Evolutionary conservation across 2,888 invertebrate species (phyloP).

Genomic region (Balanococcus diminutus): DNA sequence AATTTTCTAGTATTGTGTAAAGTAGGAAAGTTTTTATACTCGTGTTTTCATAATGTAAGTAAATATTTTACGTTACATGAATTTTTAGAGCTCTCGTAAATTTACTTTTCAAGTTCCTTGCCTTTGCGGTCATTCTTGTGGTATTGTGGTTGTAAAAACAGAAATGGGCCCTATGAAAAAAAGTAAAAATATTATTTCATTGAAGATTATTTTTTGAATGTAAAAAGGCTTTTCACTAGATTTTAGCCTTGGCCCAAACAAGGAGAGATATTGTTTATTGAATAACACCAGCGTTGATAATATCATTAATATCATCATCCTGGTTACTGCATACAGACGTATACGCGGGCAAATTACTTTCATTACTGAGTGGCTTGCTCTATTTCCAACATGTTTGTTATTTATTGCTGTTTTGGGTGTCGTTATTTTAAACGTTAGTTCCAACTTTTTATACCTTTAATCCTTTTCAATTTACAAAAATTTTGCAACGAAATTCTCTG

Average conservation of each 20-base stretch:
- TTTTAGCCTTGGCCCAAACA: neutral
- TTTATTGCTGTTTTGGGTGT: slow-evolving; percentile 26
- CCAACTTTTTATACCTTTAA: slow-evolving; percentile 38
- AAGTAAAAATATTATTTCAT: neutral
- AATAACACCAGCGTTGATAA: neutral
- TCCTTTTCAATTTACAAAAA: slow-evolving; percentile 40
- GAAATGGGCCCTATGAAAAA: neutral
- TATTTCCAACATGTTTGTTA: slow-evolving; percentile 35
- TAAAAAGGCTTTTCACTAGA: neutral
- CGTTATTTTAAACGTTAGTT: slow-evolving; percentile 40
- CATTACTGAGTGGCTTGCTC: slow-evolving; percentile 32
- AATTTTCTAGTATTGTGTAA: neutral
- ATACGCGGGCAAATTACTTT: neutral
- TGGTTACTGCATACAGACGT: slow-evolving; percentile 14
- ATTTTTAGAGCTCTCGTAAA: neutral
- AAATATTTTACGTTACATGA: neutral
- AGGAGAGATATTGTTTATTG: neutral
- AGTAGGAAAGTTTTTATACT: neutral
- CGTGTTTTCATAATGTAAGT: neutral
- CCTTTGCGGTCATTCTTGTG: neutral
- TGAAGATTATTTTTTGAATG: neutral
- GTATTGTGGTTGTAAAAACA: neutral
- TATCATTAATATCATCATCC: neutral
- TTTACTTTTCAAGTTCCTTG: neutral
- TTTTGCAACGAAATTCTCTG: slow-evolving; percentile 36